Base-by-base conservation (phyloP, 2,888 invertebrate genomes). In the Drosophila falleni region DNA sequence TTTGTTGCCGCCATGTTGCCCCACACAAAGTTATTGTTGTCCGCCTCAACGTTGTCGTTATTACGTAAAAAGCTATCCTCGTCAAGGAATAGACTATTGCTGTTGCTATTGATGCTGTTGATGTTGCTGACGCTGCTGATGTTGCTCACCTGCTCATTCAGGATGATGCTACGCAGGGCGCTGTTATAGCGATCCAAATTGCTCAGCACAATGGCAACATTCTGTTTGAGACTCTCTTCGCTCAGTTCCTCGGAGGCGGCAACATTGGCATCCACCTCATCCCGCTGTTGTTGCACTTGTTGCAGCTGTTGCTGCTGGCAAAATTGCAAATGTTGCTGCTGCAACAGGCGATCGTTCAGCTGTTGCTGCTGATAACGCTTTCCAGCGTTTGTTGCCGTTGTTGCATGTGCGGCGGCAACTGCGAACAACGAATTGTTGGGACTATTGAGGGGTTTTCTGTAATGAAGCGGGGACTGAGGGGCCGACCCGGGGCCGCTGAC, bases 141-240 rank as follows among this genome's bases (percentile, higher is more conserved):
- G 70, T 88, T 90, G 81, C 81, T 91, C 81, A 91, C 89, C 82
- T 92, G 92, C 77, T 93, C 92, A 90, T 92, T 92, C 83, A 93
- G 73, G 66, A 92, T 92, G 71, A 92, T 91, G 85, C 92, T 93
- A 63, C 92, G 92, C 81, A 93, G 60, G 53, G 92, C 91, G 84
- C 91, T 92, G 66, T 92, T 92, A 67, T 92, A 93, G 53, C 92
- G 91, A 88, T 93, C 92, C 84, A 93, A 89, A 80, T 93, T 93
- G 80, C 89, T 93, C 62, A 93, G 76, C 62, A 93, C 93, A 82
- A 93, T 93, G 70, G 92, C 92, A 73, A 93, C 93, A 92, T 93
- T 93, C 77, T 91, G 92, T 71, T 93, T 93, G 51, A 93, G 89
- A 71, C 92, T 92, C 86, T 93, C 93, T 72, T 93, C 93, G 83